phyloP scores from a whole-genome alignment of 2,113 vertebrate genomes.

The Holacanthus passer region DNA sequence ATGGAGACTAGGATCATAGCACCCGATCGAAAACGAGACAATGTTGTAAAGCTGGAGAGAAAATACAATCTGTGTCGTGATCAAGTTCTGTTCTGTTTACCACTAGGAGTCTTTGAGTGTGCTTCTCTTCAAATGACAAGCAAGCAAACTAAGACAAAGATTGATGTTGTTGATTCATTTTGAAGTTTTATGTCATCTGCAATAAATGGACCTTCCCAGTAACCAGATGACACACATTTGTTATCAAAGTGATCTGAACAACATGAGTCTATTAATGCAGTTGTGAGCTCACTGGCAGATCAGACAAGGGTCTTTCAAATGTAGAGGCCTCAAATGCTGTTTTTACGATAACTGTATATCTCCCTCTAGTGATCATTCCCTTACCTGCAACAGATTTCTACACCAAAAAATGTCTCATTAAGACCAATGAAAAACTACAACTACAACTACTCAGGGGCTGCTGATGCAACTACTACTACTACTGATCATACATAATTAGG shows the following conservation, averaged over 20 bases:
- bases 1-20: not conserved
- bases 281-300: not conserved
- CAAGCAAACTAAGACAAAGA: not conserved
- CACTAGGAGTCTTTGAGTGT: not conserved
- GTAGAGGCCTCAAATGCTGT: not conserved
- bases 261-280: not conserved
- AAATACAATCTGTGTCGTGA: not conserved
- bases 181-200: not conserved
- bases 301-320: not conserved
- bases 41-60: not conserved
- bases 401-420: too few species aligned
- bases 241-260: not conserved
- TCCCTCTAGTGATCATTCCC: slow-evolving; percentile 59
- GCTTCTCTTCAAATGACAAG: not conserved
- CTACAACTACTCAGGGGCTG: not conserved
- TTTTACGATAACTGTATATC: slow-evolving; percentile 19
- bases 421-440: too few species aligned
- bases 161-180: not conserved
- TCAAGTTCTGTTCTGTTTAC: too few species aligned
- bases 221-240: not conserved
- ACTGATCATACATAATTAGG: not conserved
- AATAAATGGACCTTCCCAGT: not conserved
- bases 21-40: not conserved
- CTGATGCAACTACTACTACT: not conserved
- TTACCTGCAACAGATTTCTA: slow-evolving; percentile 1